Percentiles rank a stretch among this genome's conserved stretches.
Evolutionary conservation across 1,140 invertebrate genomes (phyloP).

Genomic region (Temnothorax nylanderi): DNA sequence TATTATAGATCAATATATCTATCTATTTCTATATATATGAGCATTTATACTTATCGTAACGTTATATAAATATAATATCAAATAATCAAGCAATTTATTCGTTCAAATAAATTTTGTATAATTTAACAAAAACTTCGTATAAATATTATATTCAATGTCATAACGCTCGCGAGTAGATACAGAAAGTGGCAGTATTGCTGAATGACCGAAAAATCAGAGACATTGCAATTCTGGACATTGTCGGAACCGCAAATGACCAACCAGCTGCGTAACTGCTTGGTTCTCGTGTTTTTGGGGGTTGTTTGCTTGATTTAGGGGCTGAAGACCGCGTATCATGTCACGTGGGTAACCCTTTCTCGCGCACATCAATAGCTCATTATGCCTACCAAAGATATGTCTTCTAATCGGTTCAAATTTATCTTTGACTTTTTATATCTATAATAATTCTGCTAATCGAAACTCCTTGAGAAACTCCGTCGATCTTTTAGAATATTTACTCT

Average conservation of each 20-base stretch:
- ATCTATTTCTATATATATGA: neutral
- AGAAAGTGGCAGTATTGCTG: neutral
- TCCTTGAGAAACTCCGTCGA: neutral
- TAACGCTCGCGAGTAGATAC: neutral
- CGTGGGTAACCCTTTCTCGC: slow-evolving; percentile 76
- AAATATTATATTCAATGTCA: neutral
- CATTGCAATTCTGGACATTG: slow-evolving; percentile 68
- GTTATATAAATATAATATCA: neutral
- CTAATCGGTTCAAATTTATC: neutral
- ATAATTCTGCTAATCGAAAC: neutral
- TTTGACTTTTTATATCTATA: neutral
- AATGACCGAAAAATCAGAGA: slow-evolving; percentile 61
- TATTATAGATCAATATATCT: neutral
- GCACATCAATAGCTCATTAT: slow-evolving; percentile 32
- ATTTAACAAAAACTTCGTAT: neutral
- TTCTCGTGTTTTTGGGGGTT: slow-evolving; percentile 76
- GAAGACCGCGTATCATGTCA: slow-evolving; percentile 64
- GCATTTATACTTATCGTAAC: neutral
- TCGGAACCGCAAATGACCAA: slow-evolving; percentile 81
- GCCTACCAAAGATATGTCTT: slow-evolving; percentile 13
- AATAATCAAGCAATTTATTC: neutral
- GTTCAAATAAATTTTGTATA: neutral
- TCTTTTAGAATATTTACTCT: too few relatives aligned
- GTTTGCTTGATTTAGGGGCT: slow-evolving; percentile 83
- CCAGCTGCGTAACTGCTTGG: slow-evolving; percentile 77